Percentiles rank a stretch among this genome's conserved stretches.
Conservation (phyloP, 2,113 vertebrate species). For the Micromys minutus region DNA sequence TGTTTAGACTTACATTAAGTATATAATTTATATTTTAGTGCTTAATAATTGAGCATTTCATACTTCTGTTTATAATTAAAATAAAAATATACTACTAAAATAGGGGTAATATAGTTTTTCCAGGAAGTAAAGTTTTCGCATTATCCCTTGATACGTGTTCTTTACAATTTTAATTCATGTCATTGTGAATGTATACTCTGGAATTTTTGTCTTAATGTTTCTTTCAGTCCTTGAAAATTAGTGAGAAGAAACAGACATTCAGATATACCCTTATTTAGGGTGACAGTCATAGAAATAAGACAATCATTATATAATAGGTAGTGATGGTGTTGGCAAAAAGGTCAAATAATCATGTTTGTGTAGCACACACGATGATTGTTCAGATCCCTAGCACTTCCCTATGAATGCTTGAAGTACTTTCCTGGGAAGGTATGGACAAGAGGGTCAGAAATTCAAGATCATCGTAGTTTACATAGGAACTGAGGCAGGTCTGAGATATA, state of each 20-base stretch:
- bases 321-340: not conserved
- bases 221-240: not conserved
- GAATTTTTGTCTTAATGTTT: not conserved
- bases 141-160: not conserved
- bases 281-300: not conserved
- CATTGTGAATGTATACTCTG: not conserved
- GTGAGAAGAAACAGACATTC: not conserved
- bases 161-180: not conserved
- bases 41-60: not conserved
- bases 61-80: not conserved
- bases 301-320: not conserved
- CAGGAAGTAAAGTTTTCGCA: not conserved
- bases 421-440: too few relatives aligned
- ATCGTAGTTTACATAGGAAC: not conserved
- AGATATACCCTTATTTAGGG: not conserved
- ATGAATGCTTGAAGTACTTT: not conserved
- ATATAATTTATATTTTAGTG: constrained; percentile 32
- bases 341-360: not conserved
- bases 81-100: not conserved
- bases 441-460: not conserved
- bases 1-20: constrained; percentile 7
- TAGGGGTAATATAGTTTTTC: not conserved
- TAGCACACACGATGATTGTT: not conserved
- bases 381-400: too few relatives aligned
- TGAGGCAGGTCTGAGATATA: not conserved